phyloP scores from a whole-genome alignment of 1,140 invertebrate species.

The Chymomyza costata region DNA sequence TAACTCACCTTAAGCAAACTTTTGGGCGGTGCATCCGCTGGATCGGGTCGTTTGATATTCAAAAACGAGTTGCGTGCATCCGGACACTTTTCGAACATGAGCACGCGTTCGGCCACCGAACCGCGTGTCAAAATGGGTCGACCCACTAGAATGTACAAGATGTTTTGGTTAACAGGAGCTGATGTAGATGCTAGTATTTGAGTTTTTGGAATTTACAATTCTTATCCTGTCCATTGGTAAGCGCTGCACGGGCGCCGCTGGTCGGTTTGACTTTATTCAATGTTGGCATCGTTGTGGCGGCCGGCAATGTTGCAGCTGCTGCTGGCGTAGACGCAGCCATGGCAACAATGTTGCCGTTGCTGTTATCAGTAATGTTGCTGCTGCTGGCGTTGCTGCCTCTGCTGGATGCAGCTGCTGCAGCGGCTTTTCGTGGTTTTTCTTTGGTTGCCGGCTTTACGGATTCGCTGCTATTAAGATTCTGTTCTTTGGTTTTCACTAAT shows the following conservation, averaged over 20 bases:
- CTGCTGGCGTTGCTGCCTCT: conserved; percentile 14
- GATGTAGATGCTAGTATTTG: conserved; percentile 6
- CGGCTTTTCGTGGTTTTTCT: conserved; percentile 40
- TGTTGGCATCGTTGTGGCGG: conserved; percentile 67
- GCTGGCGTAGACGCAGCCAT: conserved; percentile 34
- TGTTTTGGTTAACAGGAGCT: not conserved
- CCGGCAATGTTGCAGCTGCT: conserved; percentile 35
- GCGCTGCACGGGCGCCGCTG: conserved; percentile 47
- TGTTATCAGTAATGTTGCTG: conserved; percentile 12
- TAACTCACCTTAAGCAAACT: conserved; percentile 65
- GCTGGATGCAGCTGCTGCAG: conserved; percentile 24
- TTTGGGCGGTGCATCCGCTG: conserved; percentile 56
- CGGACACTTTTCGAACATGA: conserved; percentile 94
- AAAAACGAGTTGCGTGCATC: conserved; percentile 76
- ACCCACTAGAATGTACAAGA: conserved; percentile 80
- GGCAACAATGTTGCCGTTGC: conserved; percentile 24
- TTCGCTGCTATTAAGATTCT: conserved; percentile 17
- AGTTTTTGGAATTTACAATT: conserved; percentile 48
- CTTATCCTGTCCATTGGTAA: conserved; percentile 71
- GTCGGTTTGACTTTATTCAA: conserved; percentile 70
- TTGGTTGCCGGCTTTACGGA: conserved; percentile 38
- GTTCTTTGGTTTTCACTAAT: conserved; percentile 50
- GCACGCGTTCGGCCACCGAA: conserved; percentile 92
- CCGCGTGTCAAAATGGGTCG: conserved; percentile 90
- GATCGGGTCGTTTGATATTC: conserved; percentile 65